A percentile compares a stretch with the other conserved stretches of the same genome.
Conservation (phyloP, 35 echinoderm and acorn worm species). For the Nesometra sesokonis region DNA sequence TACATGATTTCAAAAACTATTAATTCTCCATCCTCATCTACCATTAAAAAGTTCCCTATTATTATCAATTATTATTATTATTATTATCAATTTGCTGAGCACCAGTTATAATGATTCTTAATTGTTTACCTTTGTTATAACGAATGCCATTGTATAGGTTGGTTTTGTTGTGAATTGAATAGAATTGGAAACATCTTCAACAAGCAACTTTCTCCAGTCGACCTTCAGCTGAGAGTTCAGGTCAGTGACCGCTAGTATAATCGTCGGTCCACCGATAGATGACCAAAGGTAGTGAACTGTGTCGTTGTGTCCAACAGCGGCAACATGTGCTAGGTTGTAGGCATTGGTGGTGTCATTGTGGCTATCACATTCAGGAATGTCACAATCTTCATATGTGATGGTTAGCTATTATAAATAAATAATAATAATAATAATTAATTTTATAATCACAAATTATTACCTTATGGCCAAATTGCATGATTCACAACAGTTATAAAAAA, state of each 20-base stretch:
- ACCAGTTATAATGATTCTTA: background rate
- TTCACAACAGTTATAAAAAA: no score
- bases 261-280: slow-evolving; percentile 38
- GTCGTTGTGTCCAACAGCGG: slow-evolving; percentile 21
- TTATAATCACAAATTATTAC: no score
- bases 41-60: no score
- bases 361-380: slow-evolving; percentile 13
- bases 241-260: slow-evolving; percentile 33
- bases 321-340: slow-evolving; percentile 44
- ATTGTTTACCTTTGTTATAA: slow-evolving; percentile 42
- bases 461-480: no score
- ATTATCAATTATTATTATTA: no score
- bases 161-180: slow-evolving; percentile 18
- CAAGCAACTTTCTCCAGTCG: slow-evolving; percentile 33
- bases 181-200: background rate
- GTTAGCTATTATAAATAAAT: slow-evolving; percentile 20
- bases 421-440: background rate
- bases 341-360: background rate
- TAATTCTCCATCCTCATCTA: no score
- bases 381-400: slow-evolving; percentile 38
- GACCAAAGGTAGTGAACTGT: slow-evolving; percentile 56
- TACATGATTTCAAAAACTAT: no score
- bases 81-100: no score
- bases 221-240: slow-evolving; percentile 13
- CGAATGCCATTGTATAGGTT: slow-evolving; percentile 25